phyloP scores from a whole-genome alignment of 2,888 invertebrate genomes.

The Palloptera scutellata region DNA sequence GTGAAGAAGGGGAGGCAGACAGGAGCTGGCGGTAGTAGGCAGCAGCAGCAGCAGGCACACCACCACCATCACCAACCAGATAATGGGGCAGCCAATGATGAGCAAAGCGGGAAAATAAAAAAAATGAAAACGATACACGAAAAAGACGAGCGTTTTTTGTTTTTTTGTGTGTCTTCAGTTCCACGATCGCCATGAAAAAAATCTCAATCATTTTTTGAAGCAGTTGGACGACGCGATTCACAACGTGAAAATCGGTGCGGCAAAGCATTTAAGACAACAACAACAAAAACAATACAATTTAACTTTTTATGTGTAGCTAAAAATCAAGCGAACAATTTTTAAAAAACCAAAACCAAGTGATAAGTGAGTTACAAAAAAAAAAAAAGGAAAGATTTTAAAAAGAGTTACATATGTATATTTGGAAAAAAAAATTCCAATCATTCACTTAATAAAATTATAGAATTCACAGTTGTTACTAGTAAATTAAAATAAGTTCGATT shows the following conservation, averaged over 20 bases:
- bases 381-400: no score
- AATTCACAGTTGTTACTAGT: no score
- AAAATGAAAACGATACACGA: no score
- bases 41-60: slow-evolving; percentile 28
- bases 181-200: slow-evolving; percentile 19
- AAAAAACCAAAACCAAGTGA: not conserved
- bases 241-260: slow-evolving; percentile 47
- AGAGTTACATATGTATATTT: not conserved
- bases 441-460: no score
- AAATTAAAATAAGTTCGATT: no score
- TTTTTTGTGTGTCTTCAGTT: no score
- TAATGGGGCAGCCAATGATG: no score
- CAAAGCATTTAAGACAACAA: not conserved
- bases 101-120: no score
- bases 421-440: not conserved
- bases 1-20: not conserved
- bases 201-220: slow-evolving; percentile 9
- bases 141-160: not conserved
- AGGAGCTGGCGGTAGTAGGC: slow-evolving; percentile 12
- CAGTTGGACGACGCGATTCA: slow-evolving; percentile 59
- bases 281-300: not conserved
- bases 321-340: not conserved
- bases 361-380: slow-evolving; percentile 6
- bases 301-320: not conserved
- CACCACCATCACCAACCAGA: not conserved